Conservation (phyloP, 1,140 invertebrate species). For the Lepidurus packardi region DNA sequence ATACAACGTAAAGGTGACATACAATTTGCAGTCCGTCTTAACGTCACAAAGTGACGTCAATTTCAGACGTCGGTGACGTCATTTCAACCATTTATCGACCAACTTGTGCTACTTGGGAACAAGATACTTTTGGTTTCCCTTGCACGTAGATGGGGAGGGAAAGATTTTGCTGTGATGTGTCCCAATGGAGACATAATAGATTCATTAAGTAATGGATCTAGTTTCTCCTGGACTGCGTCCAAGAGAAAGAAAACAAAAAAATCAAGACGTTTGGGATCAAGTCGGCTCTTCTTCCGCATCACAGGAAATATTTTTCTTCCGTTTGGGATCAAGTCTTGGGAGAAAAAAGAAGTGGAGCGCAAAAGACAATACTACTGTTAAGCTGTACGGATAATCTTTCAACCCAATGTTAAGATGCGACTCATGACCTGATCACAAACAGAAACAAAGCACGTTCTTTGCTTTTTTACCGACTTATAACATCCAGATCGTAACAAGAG, state of each 20-base stretch:
- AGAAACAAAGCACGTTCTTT: too few species aligned
- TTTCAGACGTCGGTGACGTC: too few species aligned
- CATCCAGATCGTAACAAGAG: too few species aligned
- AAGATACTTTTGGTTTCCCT: background rate
- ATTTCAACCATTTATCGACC: too few species aligned
- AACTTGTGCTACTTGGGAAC: too few species aligned
- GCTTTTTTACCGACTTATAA: too few species aligned
- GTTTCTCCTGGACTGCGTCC: background rate
- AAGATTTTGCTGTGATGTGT: background rate
- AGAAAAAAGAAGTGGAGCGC: background rate
- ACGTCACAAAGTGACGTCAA: too few species aligned
- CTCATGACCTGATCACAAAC: too few species aligned
- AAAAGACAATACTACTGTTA: background rate
- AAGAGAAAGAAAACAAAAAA: background rate
- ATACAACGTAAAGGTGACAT: too few species aligned
- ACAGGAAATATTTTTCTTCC: background rate
- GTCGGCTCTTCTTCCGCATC: background rate
- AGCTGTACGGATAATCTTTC: background rate
- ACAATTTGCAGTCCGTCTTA: too few species aligned
- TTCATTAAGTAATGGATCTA: constrained; percentile 10
- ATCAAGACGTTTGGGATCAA: background rate
- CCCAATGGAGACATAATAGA: background rate
- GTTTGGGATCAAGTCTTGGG: background rate
- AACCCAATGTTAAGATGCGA: too few species aligned
- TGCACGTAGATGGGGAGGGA: background rate